Evolutionary conservation across 2,113 vertebrate species (phyloP), one percentile per base, ranked within the genome.

Genomic region (Lipotes vexillifer): DNA sequence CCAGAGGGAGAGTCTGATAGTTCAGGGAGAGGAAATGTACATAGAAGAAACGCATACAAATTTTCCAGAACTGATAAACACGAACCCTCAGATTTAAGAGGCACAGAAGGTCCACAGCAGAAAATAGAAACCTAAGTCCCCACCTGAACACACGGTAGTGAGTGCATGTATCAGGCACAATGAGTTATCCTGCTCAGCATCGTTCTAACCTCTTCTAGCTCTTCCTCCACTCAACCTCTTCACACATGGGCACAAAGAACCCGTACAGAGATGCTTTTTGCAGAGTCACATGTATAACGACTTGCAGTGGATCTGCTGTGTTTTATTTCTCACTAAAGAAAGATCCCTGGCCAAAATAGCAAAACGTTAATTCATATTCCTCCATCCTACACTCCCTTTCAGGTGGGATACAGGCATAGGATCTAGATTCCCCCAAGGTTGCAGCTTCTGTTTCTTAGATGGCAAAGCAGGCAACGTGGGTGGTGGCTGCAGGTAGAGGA

Each of bases 271-370:
- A 46, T 25, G 41, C 23, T n/a, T n/a, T n/a, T 21, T 8, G 18
- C 29, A 4, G 10, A 4, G 10, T 21, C 6, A 17, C 25, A 6
- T 21, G 59, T 44, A 27, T 18, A 82, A 18, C 20, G 21, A 33
- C 38, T 65, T 20, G n/a, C 41, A 4, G 0, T 8, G 2, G 80
- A 23, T 8, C 29, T 5, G 4, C 13, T 17, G 41, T 23, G 29
- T 23, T n/a, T 14, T 3, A 3, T 46, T 82, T 44, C 29, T 23
- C 23, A 23, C 29, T n/a, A 23, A n/a, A 65, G 63, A 82, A 20
- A 65, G 29, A 33, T 8, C 59, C 8, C 2, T 5, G 41, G 31
- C 11, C 8, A 41, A 6, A 8, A 8, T 7, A 6, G 41, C 11
- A 21, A 33, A 33, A 65, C 1, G 7, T 84, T 33, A 4, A 8